These are phyloP conservation scores for Frankliniella fusca DNA, from an alignment of 2,888 invertebrate species.

Conservation along the genomic window DNA sequence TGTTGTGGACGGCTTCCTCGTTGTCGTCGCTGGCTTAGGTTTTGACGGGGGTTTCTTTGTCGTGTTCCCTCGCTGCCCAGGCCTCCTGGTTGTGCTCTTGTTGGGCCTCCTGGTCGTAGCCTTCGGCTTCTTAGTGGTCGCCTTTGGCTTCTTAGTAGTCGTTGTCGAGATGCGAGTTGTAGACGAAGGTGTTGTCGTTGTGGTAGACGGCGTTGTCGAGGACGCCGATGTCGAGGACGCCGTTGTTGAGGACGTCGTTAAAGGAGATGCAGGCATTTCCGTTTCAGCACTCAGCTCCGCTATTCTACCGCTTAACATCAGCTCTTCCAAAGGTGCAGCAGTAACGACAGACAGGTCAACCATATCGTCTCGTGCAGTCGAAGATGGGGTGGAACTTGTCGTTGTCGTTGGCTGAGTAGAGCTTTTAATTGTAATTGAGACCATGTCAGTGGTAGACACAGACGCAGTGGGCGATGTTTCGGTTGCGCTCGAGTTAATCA, in stretches of 20 bases:
- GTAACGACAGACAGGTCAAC: slow-evolving; percentile 15
- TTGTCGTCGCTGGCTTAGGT: slow-evolving; percentile 38
- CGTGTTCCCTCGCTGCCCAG: slow-evolving; percentile 40
- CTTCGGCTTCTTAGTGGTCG: slow-evolving; percentile 41
- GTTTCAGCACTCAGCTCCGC: slow-evolving; percentile 38
- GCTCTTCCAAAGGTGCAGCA: slow-evolving; percentile 17
- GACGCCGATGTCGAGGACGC: neutral
- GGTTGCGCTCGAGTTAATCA: neutral
- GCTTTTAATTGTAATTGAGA: slow-evolving; percentile 36
- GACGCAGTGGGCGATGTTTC: neutral
- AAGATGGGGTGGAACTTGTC: neutral
- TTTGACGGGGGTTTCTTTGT: slow-evolving; percentile 39
- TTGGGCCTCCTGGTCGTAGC: slow-evolving; percentile 41
- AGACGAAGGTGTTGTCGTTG: neutral
- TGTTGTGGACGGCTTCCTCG: slow-evolving; percentile 35
- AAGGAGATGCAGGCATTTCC: slow-evolving; percentile 37
- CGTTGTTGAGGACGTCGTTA: slow-evolving; percentile 12
- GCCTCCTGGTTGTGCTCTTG: slow-evolving; percentile 37
- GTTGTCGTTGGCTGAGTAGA: slow-evolving; percentile 32
- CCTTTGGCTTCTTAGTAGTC: slow-evolving; percentile 29
- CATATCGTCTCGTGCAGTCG: neutral
- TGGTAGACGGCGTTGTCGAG: slow-evolving; percentile 35
- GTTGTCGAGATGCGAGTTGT: slow-evolving; percentile 35
- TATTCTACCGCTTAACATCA: slow-evolving; percentile 17
- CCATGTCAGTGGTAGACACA: neutral